Evolutionary conservation across 2,113 vertebrate species (phyloP).

Genomic region (Actenoides hombroni): DNA sequence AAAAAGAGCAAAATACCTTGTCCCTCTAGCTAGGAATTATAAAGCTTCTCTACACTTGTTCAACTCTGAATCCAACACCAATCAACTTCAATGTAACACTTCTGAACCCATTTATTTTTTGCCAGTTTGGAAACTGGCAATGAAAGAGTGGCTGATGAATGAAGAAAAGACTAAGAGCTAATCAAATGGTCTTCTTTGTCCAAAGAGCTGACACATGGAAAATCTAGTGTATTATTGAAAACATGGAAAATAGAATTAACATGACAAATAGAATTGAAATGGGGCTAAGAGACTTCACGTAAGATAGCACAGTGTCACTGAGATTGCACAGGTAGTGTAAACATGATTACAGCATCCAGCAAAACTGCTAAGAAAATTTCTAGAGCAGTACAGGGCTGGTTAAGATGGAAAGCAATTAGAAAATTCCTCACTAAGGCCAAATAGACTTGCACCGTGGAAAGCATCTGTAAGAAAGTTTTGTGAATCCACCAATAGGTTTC

Average conservation of each 20-base stretch:
- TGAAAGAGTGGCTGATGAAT: background rate
- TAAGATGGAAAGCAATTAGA: constrained; percentile 20
- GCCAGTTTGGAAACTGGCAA: background rate
- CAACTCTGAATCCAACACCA: background rate
- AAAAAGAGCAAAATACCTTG: background rate
- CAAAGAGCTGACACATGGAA: constrained; percentile 46
- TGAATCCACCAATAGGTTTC: background rate
- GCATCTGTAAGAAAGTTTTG: background rate
- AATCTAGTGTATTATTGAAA: constrained; percentile 60
- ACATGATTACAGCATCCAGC: constrained; percentile 42
- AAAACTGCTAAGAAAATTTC: constrained; percentile 65
- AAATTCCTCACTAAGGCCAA: constrained; percentile 28
- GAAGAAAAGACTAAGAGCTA: constrained; percentile 18
- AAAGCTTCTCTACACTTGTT: background rate
- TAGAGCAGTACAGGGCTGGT: constrained; percentile 2
- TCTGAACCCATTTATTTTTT: background rate
- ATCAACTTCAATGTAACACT: background rate
- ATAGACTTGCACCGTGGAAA: constrained; percentile 40
- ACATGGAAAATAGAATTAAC: constrained; percentile 60
- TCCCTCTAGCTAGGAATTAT: background rate
- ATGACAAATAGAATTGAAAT: constrained; percentile 55
- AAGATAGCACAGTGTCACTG: constrained; percentile 17
- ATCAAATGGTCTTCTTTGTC: constrained; percentile 18
- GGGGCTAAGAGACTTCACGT: constrained; percentile 44
- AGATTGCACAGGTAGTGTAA: constrained; percentile 43